Base-by-base conservation (phyloP, 2,113 vertebrate species). In the Lipophrys pholis region DNA sequence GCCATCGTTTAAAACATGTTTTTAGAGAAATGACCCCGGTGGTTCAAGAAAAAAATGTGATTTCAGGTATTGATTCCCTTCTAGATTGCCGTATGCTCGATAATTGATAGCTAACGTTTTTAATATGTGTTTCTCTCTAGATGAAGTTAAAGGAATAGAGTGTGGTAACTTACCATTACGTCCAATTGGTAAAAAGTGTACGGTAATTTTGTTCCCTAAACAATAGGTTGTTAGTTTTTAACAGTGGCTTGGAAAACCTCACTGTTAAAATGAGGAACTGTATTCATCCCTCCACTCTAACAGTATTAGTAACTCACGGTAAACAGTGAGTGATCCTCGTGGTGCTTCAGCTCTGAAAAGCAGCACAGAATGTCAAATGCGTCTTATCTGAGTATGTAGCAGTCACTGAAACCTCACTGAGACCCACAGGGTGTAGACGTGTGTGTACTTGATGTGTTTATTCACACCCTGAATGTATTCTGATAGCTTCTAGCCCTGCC, bases 401-500 rank as follows among this genome's bases (percentile, higher is more conserved):
- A 73, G 76, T 62, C 76, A 73, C 75, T 71, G 69, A 64, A 43
- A 50, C 39, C 48, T 66, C 68, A 63, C 74, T 61, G 59, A 88
- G 76, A 83, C 78, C 14, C 11, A 78, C 69, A 61, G 69, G 51
- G 72, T 83, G 81, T 80, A 35, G 43, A 62, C 70, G 57, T 77
- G 56, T 67, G 83, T 85, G 77, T 77, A 65, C 67, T 64, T 72
- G 69, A 76, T 55, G 75, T 78, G 64, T 89, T 81, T 73, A 76
- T 72, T 69, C 80, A 85, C 82, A 85, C 70, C 67, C 76, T 76
- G 87, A 93, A 92, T 94, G 93, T 93, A 89, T 81, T 87, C 77
- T 63, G 84, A 93, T 81, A 92, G 81, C 70, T 84, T 85, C 63
- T 73, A 83, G 84, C 82, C 80, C 89, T 89, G 87, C 85, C 87